Conservation (phyloP, 2,797 vertebrate genomes). For the Agapornis canus region DNA sequence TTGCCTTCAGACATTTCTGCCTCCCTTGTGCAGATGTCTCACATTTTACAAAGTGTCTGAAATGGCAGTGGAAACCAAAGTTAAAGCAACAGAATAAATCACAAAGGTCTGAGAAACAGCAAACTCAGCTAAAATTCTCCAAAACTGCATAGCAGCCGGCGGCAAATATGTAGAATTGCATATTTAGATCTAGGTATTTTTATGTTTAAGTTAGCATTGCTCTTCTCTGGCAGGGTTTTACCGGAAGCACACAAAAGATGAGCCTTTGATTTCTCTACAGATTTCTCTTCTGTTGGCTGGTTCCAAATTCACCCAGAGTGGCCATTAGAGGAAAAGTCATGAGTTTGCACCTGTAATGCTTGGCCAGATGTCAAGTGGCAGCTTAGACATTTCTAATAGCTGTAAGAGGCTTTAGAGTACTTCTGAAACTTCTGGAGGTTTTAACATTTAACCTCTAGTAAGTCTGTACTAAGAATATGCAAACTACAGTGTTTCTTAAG, state of each 20-base stretch:
- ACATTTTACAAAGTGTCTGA: background rate
- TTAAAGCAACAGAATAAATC: background rate
- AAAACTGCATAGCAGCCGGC: background rate
- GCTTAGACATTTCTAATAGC: background rate
- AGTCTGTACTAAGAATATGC: background rate
- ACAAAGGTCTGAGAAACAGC: background rate
- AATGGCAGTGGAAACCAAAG: background rate
- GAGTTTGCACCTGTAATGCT: background rate
- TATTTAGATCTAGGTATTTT: background rate
- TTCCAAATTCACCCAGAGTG: background rate
- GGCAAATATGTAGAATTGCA: background rate
- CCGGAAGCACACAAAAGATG: background rate
- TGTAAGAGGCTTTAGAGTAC: background rate
- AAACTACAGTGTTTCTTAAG: background rate
- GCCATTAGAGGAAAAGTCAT: background rate
- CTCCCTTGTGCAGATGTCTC: background rate
- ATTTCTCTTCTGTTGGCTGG: background rate
- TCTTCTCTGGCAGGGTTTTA: background rate
- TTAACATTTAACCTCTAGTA: conserved; percentile 3
- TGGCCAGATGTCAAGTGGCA: background rate
- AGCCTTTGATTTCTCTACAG: background rate
- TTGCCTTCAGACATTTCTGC: background rate
- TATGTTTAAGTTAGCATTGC: background rate
- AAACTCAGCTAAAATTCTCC: background rate
- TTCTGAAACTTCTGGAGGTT: background rate